Evolutionary conservation across 1,140 invertebrate species (phyloP).

Genomic region (Papilio polyxenes): DNA sequence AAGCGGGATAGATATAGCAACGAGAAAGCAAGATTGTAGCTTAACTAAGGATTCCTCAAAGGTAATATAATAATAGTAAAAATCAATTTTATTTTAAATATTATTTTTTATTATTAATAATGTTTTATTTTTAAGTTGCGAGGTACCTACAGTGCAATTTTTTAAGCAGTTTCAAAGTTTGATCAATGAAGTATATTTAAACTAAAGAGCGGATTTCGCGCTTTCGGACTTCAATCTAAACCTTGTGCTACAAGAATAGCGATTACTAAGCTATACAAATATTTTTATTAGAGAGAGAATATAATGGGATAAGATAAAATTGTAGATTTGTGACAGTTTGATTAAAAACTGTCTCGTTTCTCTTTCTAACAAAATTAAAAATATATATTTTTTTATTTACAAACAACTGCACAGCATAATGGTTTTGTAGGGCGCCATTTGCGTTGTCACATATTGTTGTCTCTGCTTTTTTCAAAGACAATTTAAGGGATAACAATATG

Average conservation of each 20-base stretch:
- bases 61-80: conserved; percentile 43
- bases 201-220: conserved; percentile 13
- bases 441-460: no score
- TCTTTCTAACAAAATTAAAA: no score
- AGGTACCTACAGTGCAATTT: no score
- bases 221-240: conserved; percentile 34
- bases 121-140: not conserved
- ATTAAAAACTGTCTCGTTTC: no score
- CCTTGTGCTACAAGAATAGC: not conserved
- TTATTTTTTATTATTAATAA: no score
- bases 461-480: no score
- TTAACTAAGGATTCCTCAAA: conserved; percentile 47
- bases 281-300: not conserved
- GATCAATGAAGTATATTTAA: not conserved
- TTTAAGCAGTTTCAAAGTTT: not conserved
- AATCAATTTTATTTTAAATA: not conserved
- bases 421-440: no score
- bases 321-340: no score
- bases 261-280: not conserved
- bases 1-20: conserved; percentile 56
- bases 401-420: no score
- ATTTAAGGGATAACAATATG: no score
- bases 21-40: conserved; percentile 45
- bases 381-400: no score
- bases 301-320: not conserved